phyloP scores from a whole-genome alignment of 2,113 vertebrate species.

The Strigops habroptila region DNA sequence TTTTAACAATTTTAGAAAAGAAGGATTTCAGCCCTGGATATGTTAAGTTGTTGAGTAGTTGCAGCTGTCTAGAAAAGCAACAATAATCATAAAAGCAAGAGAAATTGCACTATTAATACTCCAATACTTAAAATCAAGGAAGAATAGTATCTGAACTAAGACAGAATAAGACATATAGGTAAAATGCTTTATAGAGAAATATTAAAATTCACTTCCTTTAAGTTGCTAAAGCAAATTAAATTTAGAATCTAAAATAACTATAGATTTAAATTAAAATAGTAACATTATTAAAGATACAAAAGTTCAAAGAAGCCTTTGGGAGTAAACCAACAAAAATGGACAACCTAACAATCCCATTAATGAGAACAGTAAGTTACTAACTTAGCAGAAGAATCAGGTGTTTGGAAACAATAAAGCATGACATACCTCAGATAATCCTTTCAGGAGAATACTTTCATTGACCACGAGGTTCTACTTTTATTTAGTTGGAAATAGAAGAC shows the following conservation, averaged over 20 bases:
- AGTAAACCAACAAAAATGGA: neutral
- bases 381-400: neutral
- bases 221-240: neutral
- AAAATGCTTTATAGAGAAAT: neutral
- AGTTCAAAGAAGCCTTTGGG: neutral
- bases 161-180: neutral
- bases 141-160: neutral
- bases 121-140: neutral
- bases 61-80: neutral
- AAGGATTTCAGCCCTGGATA: neutral
- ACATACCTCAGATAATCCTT: neutral
- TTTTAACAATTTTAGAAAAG: neutral
- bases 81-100: neutral
- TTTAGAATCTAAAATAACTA: neutral
- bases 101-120: neutral
- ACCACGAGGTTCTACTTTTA: neutral
- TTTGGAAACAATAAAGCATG: neutral
- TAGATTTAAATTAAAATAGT: neutral
- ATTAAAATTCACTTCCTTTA: neutral
- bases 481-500: neutral
- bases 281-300: neutral
- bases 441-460: neutral
- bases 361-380: neutral
- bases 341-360: neutral
- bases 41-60: neutral